These are phyloP conservation scores for Hartigia nigra DNA, from an alignment of 2,888 invertebrate species.

Conservation along the genomic window DNA sequence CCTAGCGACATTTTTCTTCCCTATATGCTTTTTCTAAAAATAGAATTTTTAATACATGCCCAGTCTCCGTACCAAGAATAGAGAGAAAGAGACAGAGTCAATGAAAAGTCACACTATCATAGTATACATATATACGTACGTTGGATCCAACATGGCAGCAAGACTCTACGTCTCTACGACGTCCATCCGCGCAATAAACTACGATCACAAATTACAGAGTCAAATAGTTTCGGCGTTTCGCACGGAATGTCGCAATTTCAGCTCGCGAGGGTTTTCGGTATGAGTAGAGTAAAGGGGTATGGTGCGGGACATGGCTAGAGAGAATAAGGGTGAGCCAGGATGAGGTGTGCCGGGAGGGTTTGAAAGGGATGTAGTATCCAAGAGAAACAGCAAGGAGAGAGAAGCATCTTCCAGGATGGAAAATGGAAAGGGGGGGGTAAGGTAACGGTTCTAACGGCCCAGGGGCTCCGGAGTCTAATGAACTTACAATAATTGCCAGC, in stretches of 20 bases:
- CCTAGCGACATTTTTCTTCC: neutral
- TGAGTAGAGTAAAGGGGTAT: constrained; percentile 24
- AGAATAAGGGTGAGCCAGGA: constrained; percentile 14
- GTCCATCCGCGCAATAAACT: constrained; percentile 65
- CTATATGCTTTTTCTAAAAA: neutral
- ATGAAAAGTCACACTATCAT: neutral
- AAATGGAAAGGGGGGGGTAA: constrained; percentile 27
- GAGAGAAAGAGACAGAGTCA: neutral
- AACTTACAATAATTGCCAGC: constrained; percentile 66
- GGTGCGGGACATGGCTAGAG: constrained; percentile 1
- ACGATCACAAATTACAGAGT: constrained; percentile 66
- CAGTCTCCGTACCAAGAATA: neutral
- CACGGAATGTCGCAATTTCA: constrained; percentile 66
- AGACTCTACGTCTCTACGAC: constrained; percentile 23
- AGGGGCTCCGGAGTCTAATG: constrained; percentile 56
- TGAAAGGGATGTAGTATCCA: constrained; percentile 14
- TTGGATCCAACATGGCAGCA: neutral
- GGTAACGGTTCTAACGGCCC: constrained; percentile 12
- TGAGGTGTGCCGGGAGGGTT: constrained; percentile 19
- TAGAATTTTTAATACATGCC: neutral
- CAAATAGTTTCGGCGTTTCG: constrained; percentile 65
- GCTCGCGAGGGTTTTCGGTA: constrained; percentile 42
- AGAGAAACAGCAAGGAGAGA: constrained; percentile 20
- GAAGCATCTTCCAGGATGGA: constrained; percentile 46
- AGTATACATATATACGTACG: neutral